phyloP scores from a whole-genome alignment of 2,888 invertebrate species.

The Drosophila seclusa region DNA sequence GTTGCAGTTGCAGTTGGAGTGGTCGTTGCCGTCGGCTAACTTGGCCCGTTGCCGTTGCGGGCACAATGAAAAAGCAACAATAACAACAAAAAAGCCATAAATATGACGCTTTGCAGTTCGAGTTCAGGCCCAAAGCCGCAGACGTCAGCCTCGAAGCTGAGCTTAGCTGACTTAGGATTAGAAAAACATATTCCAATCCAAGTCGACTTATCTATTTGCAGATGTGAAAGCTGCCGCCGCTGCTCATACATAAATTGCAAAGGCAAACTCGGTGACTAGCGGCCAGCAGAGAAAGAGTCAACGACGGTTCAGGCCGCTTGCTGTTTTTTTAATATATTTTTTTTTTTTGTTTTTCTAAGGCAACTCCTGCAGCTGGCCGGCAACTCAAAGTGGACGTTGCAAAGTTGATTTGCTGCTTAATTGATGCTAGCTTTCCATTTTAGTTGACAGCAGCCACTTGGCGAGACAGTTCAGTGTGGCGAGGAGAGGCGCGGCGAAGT shows the following conservation, averaged over 20 bases:
- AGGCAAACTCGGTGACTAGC: conserved; percentile 9
- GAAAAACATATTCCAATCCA: conserved; percentile 17
- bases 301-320: conserved; percentile 21
- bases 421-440: conserved; percentile 81
- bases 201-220: conserved; percentile 61
- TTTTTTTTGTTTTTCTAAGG: conserved; percentile 8
- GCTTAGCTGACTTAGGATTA: conserved; percentile 49
- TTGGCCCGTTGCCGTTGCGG: conserved; percentile 15
- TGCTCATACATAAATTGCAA: conserved; percentile 75
- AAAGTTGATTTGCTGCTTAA: conserved; percentile 53
- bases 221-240: conserved; percentile 58
- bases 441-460: conserved; percentile 68
- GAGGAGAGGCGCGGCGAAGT: not conserved
- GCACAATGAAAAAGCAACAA: conserved; percentile 58
- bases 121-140: conserved; percentile 19
- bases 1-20: conserved; percentile 7
- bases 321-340: not conserved
- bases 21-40: conserved; percentile 15
- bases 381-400: conserved; percentile 29
- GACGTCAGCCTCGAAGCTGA: conserved; percentile 19
- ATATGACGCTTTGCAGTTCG: conserved; percentile 47
- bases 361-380: conserved; percentile 35
- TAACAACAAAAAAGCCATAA: conserved; percentile 58
- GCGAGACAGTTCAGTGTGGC: not conserved
- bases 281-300: conserved; percentile 1